Evolutionary conservation across 2,113 vertebrate species (phyloP).

Genomic region (Coryphaenoides rupestris): DNA sequence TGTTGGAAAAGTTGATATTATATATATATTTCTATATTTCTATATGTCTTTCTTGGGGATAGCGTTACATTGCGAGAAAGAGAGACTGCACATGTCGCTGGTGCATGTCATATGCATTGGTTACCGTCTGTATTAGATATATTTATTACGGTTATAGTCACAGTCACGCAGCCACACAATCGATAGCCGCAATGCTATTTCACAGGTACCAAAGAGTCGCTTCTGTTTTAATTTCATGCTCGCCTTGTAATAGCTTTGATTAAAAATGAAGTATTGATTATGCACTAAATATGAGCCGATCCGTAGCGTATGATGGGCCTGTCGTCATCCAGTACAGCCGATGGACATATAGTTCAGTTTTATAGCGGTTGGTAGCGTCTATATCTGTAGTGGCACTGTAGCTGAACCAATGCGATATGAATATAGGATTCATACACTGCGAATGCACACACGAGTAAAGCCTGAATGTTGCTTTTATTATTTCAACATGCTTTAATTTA

Average conservation of each 20-base stretch:
- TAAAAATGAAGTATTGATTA: conserved; percentile 26
- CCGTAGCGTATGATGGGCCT: conserved; percentile 8
- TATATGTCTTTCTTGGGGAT: too few species aligned
- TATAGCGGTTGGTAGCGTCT: conserved; percentile 11
- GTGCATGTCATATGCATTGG: too few species aligned
- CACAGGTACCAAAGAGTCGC: too few species aligned
- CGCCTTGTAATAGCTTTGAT: conserved; percentile 23
- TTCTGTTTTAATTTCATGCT: conserved; percentile 31
- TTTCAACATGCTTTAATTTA: conserved; percentile 58
- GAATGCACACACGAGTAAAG: conserved; percentile 16
- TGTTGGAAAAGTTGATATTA: conserved; percentile 54
- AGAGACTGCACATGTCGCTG: too few species aligned
- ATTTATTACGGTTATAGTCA: too few species aligned
- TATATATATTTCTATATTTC: too few species aligned
- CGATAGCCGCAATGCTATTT: too few species aligned
- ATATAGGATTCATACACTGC: conserved; percentile 14
- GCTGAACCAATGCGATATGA: neutral
- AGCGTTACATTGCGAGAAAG: too few species aligned
- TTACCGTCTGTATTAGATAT: too few species aligned
- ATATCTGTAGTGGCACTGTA: conserved; percentile 7
- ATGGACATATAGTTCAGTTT: neutral
- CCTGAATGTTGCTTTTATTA: conserved; percentile 55
- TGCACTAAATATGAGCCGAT: conserved; percentile 10
- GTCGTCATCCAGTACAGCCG: neutral
- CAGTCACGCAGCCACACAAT: too few species aligned